Evolutionary conservation across 2,888 invertebrate species (phyloP), one percentile per base, ranked within the genome.

Genomic region (Lasioglossum pauxillum): DNA sequence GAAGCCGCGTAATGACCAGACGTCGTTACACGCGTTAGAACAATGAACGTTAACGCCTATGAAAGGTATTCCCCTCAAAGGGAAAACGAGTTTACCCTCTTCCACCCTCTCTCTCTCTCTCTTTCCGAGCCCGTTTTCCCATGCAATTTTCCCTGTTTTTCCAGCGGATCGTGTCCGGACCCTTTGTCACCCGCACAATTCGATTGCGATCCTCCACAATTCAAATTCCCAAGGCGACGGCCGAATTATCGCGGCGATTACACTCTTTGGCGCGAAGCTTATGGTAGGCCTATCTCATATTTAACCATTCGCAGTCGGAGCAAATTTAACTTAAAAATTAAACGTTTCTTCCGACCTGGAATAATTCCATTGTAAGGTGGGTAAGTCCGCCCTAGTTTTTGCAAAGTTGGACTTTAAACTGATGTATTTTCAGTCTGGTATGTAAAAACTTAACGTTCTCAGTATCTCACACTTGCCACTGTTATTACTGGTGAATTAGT

Each of bases 1-100:
- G 53, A 88, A 85, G 80, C 85, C 76, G 64, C 77, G 75, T 85
- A 89, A 89, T 82, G 82, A 85, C 86, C 83, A 75, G 84, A 75
- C 75, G 77, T 82, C 80, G 89, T 90, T 88, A 84, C 84, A 72
- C 78, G 75, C 77, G 79, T 86, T 80, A 75, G 38, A 78, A 82
- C 82, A 67, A 31, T 14, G 57, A 38, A 46, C 80, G 78, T 84
- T 87, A 87, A 85, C 82, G 72, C 77, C 75, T 82, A 81, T 78
- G 78, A 78, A 76, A 83, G 67, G 74, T 80, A 89, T 88, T 86
- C 74, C 71, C 84, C 78, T 84, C 83, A 82, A 84, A 64, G 75
- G 64, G 60, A 46, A 82, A 85, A 79, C 78, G 73, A 76, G 78
- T 73, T 84, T 69, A 71, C 31, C 77, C 57, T 27, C 75, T 81